Percentiles rank a stretch among this genome's conserved stretches.
Evolutionary conservation across 1,140 invertebrate genomes (phyloP).

Genomic region (Rhizoglyphus robini): DNA sequence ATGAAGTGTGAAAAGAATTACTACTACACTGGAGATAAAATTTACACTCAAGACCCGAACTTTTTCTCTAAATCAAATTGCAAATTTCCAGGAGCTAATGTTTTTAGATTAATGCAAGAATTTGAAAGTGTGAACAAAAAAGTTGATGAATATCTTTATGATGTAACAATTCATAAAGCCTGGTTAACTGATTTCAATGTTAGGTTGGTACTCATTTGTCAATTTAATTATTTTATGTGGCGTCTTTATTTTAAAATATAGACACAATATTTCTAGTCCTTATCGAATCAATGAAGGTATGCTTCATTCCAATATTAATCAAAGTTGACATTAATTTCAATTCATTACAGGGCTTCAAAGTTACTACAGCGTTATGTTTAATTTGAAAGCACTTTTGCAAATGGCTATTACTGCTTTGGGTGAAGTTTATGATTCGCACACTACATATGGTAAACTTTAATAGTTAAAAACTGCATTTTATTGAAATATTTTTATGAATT

Average conservation of each 20-base stretch:
- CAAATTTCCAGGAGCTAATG: constrained; percentile 40
- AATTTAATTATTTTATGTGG: not conserved
- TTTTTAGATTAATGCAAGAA: constrained; percentile 44
- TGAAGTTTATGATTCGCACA: constrained; percentile 56
- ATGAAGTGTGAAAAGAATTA: constrained; percentile 39
- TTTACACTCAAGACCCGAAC: not conserved
- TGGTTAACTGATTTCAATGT: constrained; percentile 69
- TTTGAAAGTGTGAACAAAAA: constrained; percentile 39
- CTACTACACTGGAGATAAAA: not conserved
- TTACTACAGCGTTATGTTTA: constrained; percentile 40
- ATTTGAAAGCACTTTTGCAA: constrained; percentile 39
- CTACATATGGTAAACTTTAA: constrained; percentile 36
- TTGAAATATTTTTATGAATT: not conserved
- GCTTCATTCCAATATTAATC: too few relatives aligned
- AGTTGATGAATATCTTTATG: constrained; percentile 31
- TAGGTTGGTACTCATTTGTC: constrained; percentile 30
- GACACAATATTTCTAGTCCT: constrained; percentile 56
- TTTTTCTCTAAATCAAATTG: constrained; percentile 36
- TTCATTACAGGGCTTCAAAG: constrained; percentile 40
- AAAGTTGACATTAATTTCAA: too few relatives aligned
- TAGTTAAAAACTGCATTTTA: not conserved
- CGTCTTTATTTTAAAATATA: too few relatives aligned
- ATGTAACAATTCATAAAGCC: constrained; percentile 37
- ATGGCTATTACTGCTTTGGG: constrained; percentile 48
- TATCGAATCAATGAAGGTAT: constrained; percentile 46